Evolutionary conservation across 2,797 vertebrate genomes (phyloP).

Genomic region (Myotis myotis): DNA sequence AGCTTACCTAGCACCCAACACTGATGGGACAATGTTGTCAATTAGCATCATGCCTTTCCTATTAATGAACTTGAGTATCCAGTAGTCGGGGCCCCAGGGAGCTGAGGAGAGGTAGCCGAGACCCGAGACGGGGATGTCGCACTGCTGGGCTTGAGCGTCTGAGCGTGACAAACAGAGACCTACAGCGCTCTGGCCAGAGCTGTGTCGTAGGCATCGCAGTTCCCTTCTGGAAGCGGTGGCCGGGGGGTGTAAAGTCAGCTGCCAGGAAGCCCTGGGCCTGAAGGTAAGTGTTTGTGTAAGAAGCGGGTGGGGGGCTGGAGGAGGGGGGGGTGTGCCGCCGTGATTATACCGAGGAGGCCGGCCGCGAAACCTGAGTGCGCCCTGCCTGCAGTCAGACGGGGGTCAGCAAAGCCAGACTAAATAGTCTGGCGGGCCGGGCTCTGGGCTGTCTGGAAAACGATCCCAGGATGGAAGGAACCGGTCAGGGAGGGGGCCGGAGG

Average conservation of each 20-base stretch:
- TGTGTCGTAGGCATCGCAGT: neutral
- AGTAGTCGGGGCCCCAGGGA: accelerated
- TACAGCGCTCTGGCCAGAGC: neutral
- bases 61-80: accelerated
- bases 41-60: neutral
- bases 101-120: accelerated
- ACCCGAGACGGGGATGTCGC: accelerated
- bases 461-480: constrained; percentile 77
- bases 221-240: neutral
- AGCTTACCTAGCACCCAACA: neutral
- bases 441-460: constrained; percentile 90
- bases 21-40: neutral
- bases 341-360: constrained; percentile 74
- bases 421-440: constrained; percentile 88
- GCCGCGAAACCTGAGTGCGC: constrained; percentile 84
- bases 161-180: neutral
- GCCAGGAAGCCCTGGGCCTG: constrained; percentile 71
- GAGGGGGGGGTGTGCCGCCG: neutral
- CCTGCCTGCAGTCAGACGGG: constrained; percentile 85
- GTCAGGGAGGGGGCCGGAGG: constrained; percentile 56
- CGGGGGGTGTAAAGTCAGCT: neutral
- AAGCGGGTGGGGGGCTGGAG: neutral
- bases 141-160: neutral
- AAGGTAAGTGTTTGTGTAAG: constrained; percentile 80
- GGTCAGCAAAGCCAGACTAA: constrained; percentile 91